Base-by-base conservation (phyloP, 2,888 invertebrate genomes). In the Rotaria socialis region DNA sequence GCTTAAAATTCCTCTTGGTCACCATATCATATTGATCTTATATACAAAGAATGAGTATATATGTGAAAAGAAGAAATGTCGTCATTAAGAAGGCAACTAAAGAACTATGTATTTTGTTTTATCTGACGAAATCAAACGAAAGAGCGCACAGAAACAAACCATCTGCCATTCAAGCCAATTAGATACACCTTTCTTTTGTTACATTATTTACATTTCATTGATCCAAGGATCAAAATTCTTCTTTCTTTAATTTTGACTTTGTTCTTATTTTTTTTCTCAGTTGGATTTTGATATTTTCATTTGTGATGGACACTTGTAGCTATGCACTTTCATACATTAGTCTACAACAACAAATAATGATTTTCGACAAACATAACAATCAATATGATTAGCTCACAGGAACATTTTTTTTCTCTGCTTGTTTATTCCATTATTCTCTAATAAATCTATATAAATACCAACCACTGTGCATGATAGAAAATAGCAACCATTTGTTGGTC, bases 181-280 rank as follows among this genome's bases (percentile, higher is more conserved):
- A 80, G 80, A 80, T 80, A 80, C 80, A 80, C 47, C 80, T 80
- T 80, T 80, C 80, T 80, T 80, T 80, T 80, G 80, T 80, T 80
- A 80, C 80, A 80, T 80, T 80, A 80, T 80, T 80, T 80, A 80
- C 80, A 47, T 80, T 80, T 80, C 80, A 80, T n/a, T 80, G 80
- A 80, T 80, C 80, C 47, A 80, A 24, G 43, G 80, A 80, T 80
- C 80, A 80, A 80, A 67, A 80, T 22, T 80, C 80, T 24, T 80
- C 0, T n/a, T 24, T 43, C 47, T 14, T 41, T 47, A 24, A 14
- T 14, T 67, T 27, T 16, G 35, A 41, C 16, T 67, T 67, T 67
- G 35, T 67, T 67, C 67, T 67, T 67, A 67, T 67, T 67, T 67
- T 35, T 35, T 19, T 67, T 35, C 67, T 14, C 67, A 35, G 67